phyloP scores from a whole-genome alignment of 2,113 vertebrate genomes.

The Jaculus jaculus region DNA sequence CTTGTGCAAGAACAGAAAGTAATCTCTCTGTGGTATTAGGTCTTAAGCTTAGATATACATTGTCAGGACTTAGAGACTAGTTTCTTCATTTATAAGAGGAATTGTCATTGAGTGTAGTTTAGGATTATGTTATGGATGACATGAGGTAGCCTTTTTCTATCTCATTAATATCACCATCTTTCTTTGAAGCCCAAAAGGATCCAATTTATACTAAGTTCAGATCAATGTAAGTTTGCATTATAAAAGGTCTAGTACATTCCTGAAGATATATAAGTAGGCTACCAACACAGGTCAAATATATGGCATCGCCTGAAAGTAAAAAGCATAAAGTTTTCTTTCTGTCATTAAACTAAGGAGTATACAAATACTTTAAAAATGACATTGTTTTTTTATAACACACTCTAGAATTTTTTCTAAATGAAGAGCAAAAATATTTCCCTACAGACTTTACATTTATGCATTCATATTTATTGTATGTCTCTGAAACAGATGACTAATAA shows the following conservation, averaged over 20 bases:
- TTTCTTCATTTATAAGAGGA: conserved; percentile 29
- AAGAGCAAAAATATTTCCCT: neutral
- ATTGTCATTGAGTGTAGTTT: conserved; percentile 9
- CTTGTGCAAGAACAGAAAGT: conserved; percentile 20
- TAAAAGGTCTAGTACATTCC: conserved; percentile 9
- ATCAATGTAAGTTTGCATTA: conserved; percentile 32
- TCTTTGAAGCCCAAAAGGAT: neutral
- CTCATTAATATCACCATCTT: neutral
- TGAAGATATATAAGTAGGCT: conserved; percentile 11
- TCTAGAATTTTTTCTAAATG: conserved; percentile 35
- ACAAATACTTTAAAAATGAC: neutral
- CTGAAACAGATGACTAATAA: neutral
- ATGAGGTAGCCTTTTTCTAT: neutral
- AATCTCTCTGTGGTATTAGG: neutral
- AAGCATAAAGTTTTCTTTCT: neutral
- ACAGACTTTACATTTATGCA: neutral
- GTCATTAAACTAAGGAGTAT: neutral
- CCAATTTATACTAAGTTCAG: neutral
- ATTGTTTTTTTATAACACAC: neutral
- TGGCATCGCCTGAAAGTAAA: neutral
- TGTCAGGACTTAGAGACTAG: conserved; percentile 1
- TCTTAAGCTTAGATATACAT: conserved; percentile 10
- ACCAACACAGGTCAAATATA: neutral
- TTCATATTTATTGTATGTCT: neutral
- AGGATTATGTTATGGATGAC: neutral